phyloP scores from a whole-genome alignment of 2,888 invertebrate genomes.

The Saturnia pavonia region DNA sequence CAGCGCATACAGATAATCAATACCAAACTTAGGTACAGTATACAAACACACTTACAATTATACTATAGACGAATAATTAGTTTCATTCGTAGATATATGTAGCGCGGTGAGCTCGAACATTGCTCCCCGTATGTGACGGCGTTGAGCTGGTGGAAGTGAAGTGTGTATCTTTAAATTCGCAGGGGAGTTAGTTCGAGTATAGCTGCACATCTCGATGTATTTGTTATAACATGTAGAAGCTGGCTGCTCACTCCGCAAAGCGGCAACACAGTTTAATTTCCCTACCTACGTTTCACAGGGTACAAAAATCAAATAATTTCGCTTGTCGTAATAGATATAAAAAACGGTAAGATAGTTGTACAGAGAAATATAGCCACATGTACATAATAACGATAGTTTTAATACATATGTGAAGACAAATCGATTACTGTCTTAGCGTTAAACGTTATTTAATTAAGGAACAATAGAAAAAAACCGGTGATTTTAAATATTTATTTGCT shows the following conservation, averaged over 20 bases:
- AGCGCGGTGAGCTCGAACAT: slow-evolving; percentile 57
- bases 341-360: slow-evolving; percentile 76
- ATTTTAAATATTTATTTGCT: slow-evolving; percentile 73
- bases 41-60: slow-evolving; percentile 78
- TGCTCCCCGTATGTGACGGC: slow-evolving; percentile 31
- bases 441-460: slow-evolving; percentile 73
- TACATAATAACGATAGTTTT: slow-evolving; percentile 78
- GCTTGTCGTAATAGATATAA: slow-evolving; percentile 71
- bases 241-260: slow-evolving; percentile 66
- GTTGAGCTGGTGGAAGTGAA: slow-evolving; percentile 7
- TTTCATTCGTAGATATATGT: slow-evolving; percentile 81
- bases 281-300: slow-evolving; percentile 74
- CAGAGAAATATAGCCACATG: slow-evolving; percentile 74
- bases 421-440: slow-evolving; percentile 76
- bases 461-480: slow-evolving; percentile 66
- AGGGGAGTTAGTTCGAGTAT: slow-evolving; percentile 43
- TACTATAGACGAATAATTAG: slow-evolving; percentile 81
- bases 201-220: slow-evolving; percentile 73
- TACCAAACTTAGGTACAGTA: slow-evolving; percentile 62
- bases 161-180: slow-evolving; percentile 20
- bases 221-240: slow-evolving; percentile 78
- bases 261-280: slow-evolving; percentile 63
- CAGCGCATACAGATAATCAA: slow-evolving; percentile 60
- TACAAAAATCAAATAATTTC: slow-evolving; percentile 51
- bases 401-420: slow-evolving; percentile 70